A percentile compares a stretch with the other conserved stretches of the same genome.
phyloP scores from a whole-genome alignment of 2,888 invertebrate species.

The Limenitis arthemis region DNA sequence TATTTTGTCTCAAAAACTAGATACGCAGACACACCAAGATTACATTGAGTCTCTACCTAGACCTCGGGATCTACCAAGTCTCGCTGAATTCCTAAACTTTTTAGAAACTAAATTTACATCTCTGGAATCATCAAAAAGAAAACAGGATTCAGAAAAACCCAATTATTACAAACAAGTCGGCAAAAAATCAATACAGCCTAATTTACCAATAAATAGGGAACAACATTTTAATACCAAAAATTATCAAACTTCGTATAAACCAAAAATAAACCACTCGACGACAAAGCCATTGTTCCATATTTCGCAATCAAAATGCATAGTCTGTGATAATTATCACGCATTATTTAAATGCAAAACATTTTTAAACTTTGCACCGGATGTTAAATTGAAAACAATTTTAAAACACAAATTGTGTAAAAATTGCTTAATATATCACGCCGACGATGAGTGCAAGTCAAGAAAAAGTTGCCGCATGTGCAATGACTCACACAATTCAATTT shows the following conservation, averaged over 20 bases:
- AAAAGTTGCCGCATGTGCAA: slow-evolving; percentile 14
- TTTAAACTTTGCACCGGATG: not conserved
- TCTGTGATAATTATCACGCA: not conserved
- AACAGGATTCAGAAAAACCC: slow-evolving; percentile 4
- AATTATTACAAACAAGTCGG: not conserved
- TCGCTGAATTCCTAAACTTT: slow-evolving; percentile 17
- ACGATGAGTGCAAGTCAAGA: slow-evolving; percentile 18
- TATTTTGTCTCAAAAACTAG: slow-evolving; percentile 21
- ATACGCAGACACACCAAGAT: slow-evolving; percentile 14
- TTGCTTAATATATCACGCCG: slow-evolving; percentile 20
- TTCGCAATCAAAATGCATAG: not conserved
- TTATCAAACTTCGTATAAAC: too few relatives aligned
- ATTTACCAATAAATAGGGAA: not conserved
- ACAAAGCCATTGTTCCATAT: not conserved
- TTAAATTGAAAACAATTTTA: not conserved
- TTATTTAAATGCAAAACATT: slow-evolving; percentile 6
- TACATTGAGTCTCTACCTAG: slow-evolving; percentile 15
- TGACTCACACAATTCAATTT: slow-evolving; percentile 12
- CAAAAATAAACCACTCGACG: too few relatives aligned
- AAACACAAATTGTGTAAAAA: slow-evolving; percentile 15
- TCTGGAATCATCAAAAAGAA: slow-evolving; percentile 11
- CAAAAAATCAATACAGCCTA: not conserved
- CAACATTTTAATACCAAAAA: not conserved
- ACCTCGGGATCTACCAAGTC: slow-evolving; percentile 9
- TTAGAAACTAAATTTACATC: slow-evolving; percentile 13